These are phyloP conservation scores for Pituophis catenifer DNA, from an alignment of 2,113 vertebrate species.

Conservation along the genomic window DNA sequence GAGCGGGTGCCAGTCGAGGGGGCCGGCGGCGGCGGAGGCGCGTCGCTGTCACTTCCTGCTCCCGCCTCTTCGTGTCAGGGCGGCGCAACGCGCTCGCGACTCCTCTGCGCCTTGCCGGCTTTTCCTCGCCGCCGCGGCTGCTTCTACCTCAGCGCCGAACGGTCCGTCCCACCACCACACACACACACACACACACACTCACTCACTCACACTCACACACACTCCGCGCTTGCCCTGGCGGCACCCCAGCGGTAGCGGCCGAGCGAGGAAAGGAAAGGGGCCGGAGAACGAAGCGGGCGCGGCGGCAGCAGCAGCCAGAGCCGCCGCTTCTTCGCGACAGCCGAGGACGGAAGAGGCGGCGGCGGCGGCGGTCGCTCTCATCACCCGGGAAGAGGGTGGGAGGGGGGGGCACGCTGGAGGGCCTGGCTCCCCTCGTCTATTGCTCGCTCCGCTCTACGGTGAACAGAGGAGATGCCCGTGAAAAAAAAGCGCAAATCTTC, in stretches of 20 bases:
- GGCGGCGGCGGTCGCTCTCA: neutral
- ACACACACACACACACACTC: no score
- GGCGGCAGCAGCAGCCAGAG: neutral
- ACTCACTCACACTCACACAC: neutral
- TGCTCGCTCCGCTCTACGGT: conserved; percentile 43
- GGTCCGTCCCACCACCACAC: neutral
- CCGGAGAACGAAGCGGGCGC: neutral
- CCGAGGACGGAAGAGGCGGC: neutral
- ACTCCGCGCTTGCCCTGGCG: neutral
- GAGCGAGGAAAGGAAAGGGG: no score
- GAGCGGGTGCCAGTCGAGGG: neutral
- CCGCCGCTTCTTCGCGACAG: neutral
- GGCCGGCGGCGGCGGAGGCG: neutral
- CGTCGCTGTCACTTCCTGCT: conserved; percentile 42
- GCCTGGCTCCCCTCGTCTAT: conserved; percentile 47
- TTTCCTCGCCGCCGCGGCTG: neutral
- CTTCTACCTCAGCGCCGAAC: neutral
- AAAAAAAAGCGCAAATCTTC: conserved; percentile 93
- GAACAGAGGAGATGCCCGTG: conserved; percentile 80
- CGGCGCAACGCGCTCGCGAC: neutral
- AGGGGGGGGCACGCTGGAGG: conserved; percentile 9
- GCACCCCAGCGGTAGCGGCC: neutral
- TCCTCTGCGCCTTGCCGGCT: neutral
- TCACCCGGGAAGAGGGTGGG: neutral
- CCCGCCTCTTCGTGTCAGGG: conserved; percentile 32